Conservation (phyloP, 1,140 invertebrate genomes). For the Halotydeus destructor region DNA sequence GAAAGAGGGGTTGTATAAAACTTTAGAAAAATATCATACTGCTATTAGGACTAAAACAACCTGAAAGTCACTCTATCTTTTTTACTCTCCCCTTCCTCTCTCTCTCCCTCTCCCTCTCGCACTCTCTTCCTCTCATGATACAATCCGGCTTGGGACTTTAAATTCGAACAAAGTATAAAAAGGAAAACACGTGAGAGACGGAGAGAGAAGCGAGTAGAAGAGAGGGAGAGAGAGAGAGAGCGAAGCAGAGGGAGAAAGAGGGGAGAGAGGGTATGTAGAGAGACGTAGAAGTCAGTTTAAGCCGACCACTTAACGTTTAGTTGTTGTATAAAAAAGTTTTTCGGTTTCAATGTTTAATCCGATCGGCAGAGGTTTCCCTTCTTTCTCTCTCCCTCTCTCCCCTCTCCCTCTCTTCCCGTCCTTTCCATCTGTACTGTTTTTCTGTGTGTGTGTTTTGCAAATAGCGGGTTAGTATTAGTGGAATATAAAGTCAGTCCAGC, state of each 20-base stretch:
- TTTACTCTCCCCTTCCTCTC: background rate
- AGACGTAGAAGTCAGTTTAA: background rate
- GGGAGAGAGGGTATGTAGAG: background rate
- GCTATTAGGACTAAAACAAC: background rate
- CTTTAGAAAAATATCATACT: background rate
- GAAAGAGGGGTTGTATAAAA: background rate
- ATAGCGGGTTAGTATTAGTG: background rate
- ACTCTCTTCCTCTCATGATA: constrained; percentile 38
- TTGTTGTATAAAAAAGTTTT: background rate
- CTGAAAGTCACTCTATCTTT: background rate
- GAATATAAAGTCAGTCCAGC: background rate
- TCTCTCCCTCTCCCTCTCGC: constrained; percentile 6
- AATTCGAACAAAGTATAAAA: background rate
- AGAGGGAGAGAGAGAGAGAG: constrained; percentile 1
- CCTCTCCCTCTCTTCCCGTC: background rate
- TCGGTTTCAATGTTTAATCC: background rate
- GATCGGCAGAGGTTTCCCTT: background rate
- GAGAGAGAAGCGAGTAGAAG: background rate
- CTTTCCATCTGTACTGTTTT: background rate
- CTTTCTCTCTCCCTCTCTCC: background rate
- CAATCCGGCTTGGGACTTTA: background rate
- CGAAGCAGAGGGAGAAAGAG: background rate
- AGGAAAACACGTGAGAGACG: background rate
- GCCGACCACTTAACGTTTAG: background rate
- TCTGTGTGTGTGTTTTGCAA: background rate